Base-by-base conservation (phyloP, 2,888 invertebrate species). In the Synergus laeviventris region DNA sequence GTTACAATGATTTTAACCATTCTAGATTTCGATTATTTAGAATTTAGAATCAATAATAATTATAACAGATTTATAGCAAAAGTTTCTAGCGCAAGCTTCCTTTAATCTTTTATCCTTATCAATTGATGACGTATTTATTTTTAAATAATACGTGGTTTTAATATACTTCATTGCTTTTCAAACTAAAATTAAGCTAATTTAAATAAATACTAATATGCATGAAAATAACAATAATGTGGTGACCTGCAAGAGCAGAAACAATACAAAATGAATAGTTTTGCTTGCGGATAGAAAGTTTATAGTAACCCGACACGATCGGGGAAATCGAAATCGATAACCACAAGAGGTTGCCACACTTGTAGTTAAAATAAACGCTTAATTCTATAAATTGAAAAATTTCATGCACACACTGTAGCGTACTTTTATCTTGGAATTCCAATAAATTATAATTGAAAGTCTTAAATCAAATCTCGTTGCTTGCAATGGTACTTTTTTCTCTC, bases 271-370 rank as follows among this genome's bases (percentile, higher is more conserved):
- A 59, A 59, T 12, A 56, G 56, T 4, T 21, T 12, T 42, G 7
- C 14, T 24, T 59, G 21, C 14, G 14, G 5, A 21, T 59, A 59
- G 56, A 59, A 59, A 59, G 21, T 59, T 59, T 24, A 24, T 59
- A 24, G 56, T 59, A 59, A 59, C 21, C 56, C 56, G 21, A 59
- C 24, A 59, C 56, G 24, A 59, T 24, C 56, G 24, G 56, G 56
- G 24, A 59, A 59, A 59, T 59, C 56, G 24, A 59, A 59, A 4
- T 24, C 14, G 5, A 59, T 56, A 21, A 54, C 2, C 54, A n/a
- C 21, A 21, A 9, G 56, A 56, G 18, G 21, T 56, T 56, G 56
- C 12, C 24, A 24, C 56, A 59, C 31, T 31, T 7, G 31, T 31
- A 31, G 31, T 31, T 31, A 54, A 9, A 18, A 18, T 18, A 9